These are phyloP conservation scores for Leptosomus discolor DNA, from an alignment of 2,113 vertebrate species.

Conservation along the genomic window DNA sequence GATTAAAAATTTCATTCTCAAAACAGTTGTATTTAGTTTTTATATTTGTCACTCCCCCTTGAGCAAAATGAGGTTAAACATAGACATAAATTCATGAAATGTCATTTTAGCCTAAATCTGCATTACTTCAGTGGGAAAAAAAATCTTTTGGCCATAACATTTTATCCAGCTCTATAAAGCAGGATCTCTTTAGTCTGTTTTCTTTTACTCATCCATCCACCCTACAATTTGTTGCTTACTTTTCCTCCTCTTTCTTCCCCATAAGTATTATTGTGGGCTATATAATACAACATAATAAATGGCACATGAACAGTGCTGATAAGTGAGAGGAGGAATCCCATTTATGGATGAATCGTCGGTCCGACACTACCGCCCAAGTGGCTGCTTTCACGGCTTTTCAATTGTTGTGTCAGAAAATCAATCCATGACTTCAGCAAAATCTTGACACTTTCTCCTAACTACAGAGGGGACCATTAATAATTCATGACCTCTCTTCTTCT, in stretches of 20 bases:
- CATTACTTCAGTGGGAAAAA: neutral
- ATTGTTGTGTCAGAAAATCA: slow-evolving; percentile 91
- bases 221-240: neutral
- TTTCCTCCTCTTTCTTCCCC: neutral
- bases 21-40: neutral
- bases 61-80: neutral
- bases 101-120: neutral
- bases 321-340: neutral
- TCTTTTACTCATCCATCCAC: neutral
- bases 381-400: slow-evolving; percentile 42
- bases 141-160: neutral
- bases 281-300: neutral
- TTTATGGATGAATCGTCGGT: neutral
- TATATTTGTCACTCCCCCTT: neutral
- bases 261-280: neutral
- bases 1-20: neutral
- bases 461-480: slow-evolving; percentile 76
- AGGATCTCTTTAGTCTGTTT: neutral
- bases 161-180: neutral
- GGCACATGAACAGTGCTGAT: neutral
- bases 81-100: neutral
- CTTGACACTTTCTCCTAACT: slow-evolving; percentile 66
- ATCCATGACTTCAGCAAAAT: slow-evolving; percentile 79
- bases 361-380: neutral
- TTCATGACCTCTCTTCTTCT: slow-evolving; percentile 63